Percentiles rank a stretch among this genome's conserved stretches.
Evolutionary conservation across 2,888 invertebrate genomes (phyloP).

Genomic region (Synanthedon tipuliformis): DNA sequence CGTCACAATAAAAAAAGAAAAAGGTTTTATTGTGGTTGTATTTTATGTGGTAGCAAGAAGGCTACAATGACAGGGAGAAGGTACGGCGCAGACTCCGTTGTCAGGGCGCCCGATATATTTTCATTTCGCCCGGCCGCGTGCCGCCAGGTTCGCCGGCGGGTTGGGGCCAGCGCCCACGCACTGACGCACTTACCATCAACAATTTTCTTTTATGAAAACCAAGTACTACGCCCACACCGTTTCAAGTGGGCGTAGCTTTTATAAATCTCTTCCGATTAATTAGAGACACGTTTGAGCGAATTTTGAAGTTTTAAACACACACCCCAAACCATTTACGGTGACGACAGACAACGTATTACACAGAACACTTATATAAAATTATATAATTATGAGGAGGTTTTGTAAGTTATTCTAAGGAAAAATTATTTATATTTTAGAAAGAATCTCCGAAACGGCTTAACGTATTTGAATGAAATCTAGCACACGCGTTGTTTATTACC

Average conservation of each 20-base stretch:
- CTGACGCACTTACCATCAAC: constrained; percentile 13
- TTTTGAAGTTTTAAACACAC: not conserved
- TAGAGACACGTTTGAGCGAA: not conserved
- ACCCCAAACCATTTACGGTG: too few relatives aligned
- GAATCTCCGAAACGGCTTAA: too few relatives aligned
- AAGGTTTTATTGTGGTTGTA: not conserved
- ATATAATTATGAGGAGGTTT: too few relatives aligned
- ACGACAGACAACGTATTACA: too few relatives aligned
- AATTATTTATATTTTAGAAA: too few relatives aligned
- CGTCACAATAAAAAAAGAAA: not conserved
- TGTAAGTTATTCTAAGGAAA: too few relatives aligned
- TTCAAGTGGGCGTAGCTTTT: not conserved
- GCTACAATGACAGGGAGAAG: constrained; percentile 2
- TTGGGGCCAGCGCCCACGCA: constrained; percentile 23
- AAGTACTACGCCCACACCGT: not conserved
- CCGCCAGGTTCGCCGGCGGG: constrained; percentile 9
- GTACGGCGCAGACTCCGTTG: constrained; percentile 7
- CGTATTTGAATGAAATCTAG: too few relatives aligned
- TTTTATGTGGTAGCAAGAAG: not conserved
- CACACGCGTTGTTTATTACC: too few relatives aligned
- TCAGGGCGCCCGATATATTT: constrained; percentile 12
- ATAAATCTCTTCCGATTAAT: not conserved
- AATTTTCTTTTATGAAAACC: not conserved
- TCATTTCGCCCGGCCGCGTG: constrained; percentile 2
- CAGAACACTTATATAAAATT: too few relatives aligned